phyloP scores from a whole-genome alignment of 1,140 invertebrate genomes.

The Papilio machaon region DNA sequence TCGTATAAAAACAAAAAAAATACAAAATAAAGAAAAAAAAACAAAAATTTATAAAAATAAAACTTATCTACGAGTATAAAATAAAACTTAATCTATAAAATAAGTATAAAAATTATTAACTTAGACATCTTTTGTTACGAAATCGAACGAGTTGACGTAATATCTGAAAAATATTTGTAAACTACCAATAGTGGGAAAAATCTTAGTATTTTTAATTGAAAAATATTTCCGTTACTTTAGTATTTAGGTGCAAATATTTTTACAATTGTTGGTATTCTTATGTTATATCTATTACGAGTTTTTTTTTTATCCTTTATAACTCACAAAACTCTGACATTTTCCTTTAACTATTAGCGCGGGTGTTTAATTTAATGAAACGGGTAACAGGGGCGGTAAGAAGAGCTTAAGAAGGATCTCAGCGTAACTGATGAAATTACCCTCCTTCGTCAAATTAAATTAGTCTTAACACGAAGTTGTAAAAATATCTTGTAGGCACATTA shows the following conservation, averaged over 20 bases:
- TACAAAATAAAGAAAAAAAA: conserved; percentile 61
- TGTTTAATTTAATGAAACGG: conserved; percentile 1
- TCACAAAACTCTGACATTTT: neutral
- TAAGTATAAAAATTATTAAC: conserved; percentile 32
- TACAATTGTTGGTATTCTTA: neutral
- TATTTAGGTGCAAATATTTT: neutral
- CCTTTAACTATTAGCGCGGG: neutral
- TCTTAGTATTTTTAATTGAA: neutral
- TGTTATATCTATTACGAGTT: neutral
- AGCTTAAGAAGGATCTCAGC: neutral
- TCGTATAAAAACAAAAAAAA: conserved; percentile 52
- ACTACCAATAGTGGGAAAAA: neutral
- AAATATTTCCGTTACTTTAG: neutral
- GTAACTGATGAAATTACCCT: conserved; percentile 1
- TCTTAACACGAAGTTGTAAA: neutral
- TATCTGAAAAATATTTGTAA: neutral
- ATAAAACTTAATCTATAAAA: conserved; percentile 22
- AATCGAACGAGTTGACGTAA: neutral
- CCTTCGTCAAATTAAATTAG: neutral
- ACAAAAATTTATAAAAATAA: conserved; percentile 40
- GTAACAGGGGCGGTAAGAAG: neutral
- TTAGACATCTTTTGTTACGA: neutral
- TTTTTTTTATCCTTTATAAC: neutral
- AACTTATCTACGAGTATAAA: neutral
- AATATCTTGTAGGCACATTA: neutral